Conservation (phyloP, 2,797 vertebrate genomes). For the Adelosebastes latens region DNA sequence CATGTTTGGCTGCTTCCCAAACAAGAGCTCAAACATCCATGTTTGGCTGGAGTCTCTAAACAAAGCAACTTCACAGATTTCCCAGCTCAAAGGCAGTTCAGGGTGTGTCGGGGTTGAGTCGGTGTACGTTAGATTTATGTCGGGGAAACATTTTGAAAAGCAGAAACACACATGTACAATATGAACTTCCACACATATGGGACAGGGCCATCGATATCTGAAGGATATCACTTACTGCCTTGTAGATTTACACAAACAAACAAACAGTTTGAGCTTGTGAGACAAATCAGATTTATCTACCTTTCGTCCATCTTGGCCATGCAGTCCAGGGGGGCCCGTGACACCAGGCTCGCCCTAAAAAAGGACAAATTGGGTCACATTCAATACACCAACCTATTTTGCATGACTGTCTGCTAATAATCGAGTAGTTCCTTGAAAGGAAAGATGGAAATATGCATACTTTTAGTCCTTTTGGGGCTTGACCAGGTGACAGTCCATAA, state of each 20-base stretch:
- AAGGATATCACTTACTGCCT: not conserved
- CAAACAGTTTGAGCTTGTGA: not conserved
- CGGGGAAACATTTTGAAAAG: not conserved
- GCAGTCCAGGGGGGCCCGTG: conserved; percentile 85
- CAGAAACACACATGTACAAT: not conserved
- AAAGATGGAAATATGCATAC: conserved; percentile 76
- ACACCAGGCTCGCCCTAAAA: conserved; percentile 89
- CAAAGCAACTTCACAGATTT: conserved; percentile 35
- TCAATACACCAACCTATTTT: not conserved
- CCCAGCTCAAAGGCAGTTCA: conserved; percentile 14
- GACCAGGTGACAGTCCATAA: conserved; percentile 91
- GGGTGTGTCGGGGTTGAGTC: not conserved
- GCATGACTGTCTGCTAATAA: not conserved
- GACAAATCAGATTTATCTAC: conserved; percentile 74
- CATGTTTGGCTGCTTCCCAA: conserved; percentile 63
- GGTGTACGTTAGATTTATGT: conserved; percentile 2
- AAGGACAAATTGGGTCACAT: conserved; percentile 43
- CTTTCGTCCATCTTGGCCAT: conserved; percentile 90
- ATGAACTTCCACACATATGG: conserved; percentile 8
- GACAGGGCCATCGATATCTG: not conserved
- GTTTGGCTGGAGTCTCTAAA: conserved; percentile 53
- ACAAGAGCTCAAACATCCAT: conserved; percentile 65
- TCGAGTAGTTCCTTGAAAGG: not conserved
- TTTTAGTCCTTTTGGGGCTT: conserved; percentile 88
- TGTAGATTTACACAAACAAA: not conserved